Evolutionary conservation across 2,797 vertebrate species (phyloP).

Genomic region (Echiichthys vipera): DNA sequence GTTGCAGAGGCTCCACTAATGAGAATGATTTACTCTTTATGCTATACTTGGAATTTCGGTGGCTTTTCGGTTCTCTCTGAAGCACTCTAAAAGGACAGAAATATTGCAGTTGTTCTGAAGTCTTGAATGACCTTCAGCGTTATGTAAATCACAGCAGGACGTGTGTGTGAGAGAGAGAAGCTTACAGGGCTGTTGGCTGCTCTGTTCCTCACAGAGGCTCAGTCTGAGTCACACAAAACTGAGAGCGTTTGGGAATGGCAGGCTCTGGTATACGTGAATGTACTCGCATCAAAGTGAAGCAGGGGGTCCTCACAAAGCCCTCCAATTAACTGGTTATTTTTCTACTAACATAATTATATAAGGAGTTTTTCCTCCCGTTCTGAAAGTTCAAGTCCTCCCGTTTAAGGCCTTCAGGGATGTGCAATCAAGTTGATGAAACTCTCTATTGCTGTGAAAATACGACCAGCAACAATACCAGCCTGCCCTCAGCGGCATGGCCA

Average conservation of each 20-base stretch:
- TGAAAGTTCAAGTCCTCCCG: constrained; percentile 11
- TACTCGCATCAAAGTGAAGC: neutral
- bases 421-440: constrained; percentile 34
- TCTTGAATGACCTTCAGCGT: constrained; percentile 36
- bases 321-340: neutral
- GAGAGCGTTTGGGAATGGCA: constrained; percentile 33
- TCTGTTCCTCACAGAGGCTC: constrained; percentile 23
- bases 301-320: neutral
- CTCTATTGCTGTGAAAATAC: neutral
- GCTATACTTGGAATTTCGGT: neutral
- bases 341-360: neutral
- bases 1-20: neutral
- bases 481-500: constrained; percentile 41
- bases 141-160: constrained; percentile 44
- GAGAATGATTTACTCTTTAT: neutral
- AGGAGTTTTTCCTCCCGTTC: neutral
- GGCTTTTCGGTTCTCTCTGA: neutral
- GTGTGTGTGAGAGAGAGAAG: constrained; percentile 28
- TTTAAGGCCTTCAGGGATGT: constrained; percentile 16
- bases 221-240: constrained; percentile 28
- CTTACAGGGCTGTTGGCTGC: constrained; percentile 26
- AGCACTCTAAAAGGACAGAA: neutral
- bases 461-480: constrained; percentile 30
- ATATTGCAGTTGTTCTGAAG: constrained; percentile 10
- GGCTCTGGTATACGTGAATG: neutral